A percentile compares a stretch with the other conserved stretches of the same genome.
Evolutionary conservation across 2,797 vertebrate species (phyloP).

Genomic region (Pempheris klunzingeri): DNA sequence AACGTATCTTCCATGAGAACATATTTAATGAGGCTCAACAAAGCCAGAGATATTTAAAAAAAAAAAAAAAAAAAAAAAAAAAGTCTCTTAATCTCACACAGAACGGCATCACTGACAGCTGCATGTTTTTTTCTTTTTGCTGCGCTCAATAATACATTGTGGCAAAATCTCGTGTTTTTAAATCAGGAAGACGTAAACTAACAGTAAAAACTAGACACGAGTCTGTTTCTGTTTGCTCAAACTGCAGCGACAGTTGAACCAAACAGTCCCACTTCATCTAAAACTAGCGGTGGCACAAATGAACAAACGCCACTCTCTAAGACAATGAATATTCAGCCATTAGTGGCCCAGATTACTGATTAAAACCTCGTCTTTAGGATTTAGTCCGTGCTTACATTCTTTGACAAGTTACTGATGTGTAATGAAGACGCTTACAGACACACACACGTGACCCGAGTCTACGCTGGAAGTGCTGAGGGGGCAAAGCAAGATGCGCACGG

Average conservation of each 20-base stretch:
- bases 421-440: neutral
- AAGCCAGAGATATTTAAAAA: neutral
- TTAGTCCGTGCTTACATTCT: constrained; percentile 28
- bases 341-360: constrained; percentile 1
- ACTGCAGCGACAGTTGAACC: neutral
- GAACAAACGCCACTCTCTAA: neutral
- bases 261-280: constrained; percentile 8
- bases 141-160: constrained; percentile 26
- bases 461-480: neutral
- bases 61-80: neutral
- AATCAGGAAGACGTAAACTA: constrained; percentile 18
- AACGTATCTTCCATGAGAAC: constrained; percentile 34
- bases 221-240: constrained; percentile 5
- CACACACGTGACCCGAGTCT: neutral
- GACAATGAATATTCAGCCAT: constrained; percentile 11
- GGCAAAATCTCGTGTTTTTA: neutral
- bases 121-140: constrained; percentile 19
- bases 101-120: constrained; percentile 14
- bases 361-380: constrained; percentile 35
- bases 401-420: constrained; percentile 4
- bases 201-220: constrained; percentile 15
- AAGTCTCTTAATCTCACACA: neutral
- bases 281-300: constrained; percentile 13
- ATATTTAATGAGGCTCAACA: constrained; percentile 1
- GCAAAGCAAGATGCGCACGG: constrained; percentile 11